Evolutionary conservation across 2,113 vertebrate species (phyloP).

Genomic region (Daubentonia madagascariensis): DNA sequence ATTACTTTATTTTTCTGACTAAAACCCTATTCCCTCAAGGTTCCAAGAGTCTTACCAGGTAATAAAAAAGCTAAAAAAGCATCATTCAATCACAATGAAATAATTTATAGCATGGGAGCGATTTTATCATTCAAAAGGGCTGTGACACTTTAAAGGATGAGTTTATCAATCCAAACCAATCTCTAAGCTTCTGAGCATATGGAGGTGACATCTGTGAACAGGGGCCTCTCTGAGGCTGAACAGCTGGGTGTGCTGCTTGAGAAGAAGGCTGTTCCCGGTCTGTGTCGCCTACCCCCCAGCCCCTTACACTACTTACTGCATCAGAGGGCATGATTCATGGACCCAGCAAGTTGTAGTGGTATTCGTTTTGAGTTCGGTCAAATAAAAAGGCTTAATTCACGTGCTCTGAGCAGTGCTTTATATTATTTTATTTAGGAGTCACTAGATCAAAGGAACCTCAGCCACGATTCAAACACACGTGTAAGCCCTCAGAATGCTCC

Average conservation of each 20-base stretch:
- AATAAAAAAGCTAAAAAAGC: not conserved
- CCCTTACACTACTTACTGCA: not conserved
- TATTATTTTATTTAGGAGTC: not conserved
- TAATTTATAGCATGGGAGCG: not conserved
- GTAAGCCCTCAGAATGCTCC: not conserved
- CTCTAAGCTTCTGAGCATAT: not conserved
- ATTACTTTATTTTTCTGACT: not conserved
- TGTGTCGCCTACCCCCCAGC: not conserved
- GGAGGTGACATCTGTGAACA: not conserved
- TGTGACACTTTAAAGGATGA: not conserved
- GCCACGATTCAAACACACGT: not conserved
- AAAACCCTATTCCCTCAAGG: not conserved
- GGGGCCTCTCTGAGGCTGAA: not conserved
- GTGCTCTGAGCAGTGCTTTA: not conserved
- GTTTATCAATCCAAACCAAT: not conserved
- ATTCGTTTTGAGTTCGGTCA: not conserved
- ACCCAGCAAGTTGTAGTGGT: not conserved
- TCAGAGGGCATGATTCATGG: accelerated
- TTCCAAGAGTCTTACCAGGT: not conserved
- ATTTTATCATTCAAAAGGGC: not conserved
- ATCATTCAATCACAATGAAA: not conserved
- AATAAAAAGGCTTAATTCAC: not conserved
- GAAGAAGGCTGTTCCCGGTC: not conserved
- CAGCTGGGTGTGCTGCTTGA: not conserved
- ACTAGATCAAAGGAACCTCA: not conserved